These are phyloP conservation scores for Megastigmus dorsalis DNA, from an alignment of 2,888 invertebrate genomes.

Conservation along the genomic window DNA sequence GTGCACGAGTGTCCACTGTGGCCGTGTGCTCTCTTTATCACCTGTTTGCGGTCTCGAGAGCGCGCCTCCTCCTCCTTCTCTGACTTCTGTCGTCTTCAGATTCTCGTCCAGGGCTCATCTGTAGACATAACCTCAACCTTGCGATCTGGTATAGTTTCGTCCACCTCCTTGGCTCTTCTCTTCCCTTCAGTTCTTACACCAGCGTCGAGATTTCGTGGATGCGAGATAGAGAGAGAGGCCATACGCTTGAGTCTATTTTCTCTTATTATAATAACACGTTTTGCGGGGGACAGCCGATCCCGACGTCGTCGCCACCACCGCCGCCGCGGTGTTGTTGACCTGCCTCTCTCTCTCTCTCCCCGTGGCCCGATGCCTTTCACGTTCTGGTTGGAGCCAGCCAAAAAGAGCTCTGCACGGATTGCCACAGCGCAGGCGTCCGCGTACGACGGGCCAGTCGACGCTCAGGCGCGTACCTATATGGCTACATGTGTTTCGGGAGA, in stretches of 20 bases:
- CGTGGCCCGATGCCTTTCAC: too few relatives aligned
- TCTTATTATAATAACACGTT: too few relatives aligned
- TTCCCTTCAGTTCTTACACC: too few relatives aligned
- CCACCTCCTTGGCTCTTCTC: too few relatives aligned
- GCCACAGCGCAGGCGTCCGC: background rate
- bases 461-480: background rate
- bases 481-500: background rate
- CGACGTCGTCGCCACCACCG: background rate
- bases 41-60: constrained; percentile 1
- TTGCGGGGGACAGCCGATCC: too few relatives aligned
- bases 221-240: too few relatives aligned
- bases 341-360: background rate
- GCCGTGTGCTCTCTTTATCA: constrained; percentile 17
- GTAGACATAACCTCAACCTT: constrained; percentile 42
- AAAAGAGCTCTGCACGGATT: background rate
- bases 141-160: too few relatives aligned
- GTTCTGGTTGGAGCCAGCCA: background rate
- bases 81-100: background rate
- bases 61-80: constrained; percentile 24
- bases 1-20: background rate
- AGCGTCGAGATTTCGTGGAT: too few relatives aligned
- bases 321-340: background rate
- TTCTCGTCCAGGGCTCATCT: constrained; percentile 23
- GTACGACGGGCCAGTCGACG: background rate
- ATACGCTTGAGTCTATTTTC: too few relatives aligned